Conservation (phyloP, 2,888 invertebrate species). For the Xylota segnis region DNA sequence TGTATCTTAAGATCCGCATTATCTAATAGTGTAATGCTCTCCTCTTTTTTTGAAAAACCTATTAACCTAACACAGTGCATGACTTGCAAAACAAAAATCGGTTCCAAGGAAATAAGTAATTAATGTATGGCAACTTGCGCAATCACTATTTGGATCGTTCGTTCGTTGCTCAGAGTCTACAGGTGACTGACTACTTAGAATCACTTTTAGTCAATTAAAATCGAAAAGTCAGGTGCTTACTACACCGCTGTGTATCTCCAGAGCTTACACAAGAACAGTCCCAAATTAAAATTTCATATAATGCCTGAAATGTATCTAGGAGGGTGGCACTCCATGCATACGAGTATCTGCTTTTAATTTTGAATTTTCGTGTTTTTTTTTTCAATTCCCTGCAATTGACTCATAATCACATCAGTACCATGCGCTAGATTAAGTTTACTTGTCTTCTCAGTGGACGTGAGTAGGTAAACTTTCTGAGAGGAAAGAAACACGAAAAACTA, state of each 20-base stretch:
- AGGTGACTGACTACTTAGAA: slow-evolving; percentile 49
- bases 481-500: slow-evolving; percentile 17
- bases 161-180: slow-evolving; percentile 48
- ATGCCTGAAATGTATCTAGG: slow-evolving; percentile 48
- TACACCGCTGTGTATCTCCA: slow-evolving; percentile 9
- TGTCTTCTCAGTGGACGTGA: slow-evolving; percentile 37
- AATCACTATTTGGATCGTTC: slow-evolving; percentile 21
- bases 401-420: slow-evolving; percentile 59
- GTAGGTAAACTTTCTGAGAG: slow-evolving; percentile 57
- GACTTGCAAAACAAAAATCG: neutral
- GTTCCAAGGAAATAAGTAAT: neutral
- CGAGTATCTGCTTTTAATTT: slow-evolving; percentile 32
- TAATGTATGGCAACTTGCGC: slow-evolving; percentile 12
- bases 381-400: slow-evolving; percentile 66
- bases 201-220: too few relatives aligned
- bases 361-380: slow-evolving; percentile 23
- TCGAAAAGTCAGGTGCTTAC: slow-evolving; percentile 15
- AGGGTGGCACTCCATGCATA: neutral
- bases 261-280: slow-evolving; percentile 48
- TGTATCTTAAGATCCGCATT: too few relatives aligned
- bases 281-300: slow-evolving; percentile 41
- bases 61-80: neutral
- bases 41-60: neutral
- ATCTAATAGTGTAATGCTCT: too few relatives aligned
- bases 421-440: slow-evolving; percentile 61